phyloP scores from a whole-genome alignment of 2,797 vertebrate genomes.

The Lutra lutra region DNA sequence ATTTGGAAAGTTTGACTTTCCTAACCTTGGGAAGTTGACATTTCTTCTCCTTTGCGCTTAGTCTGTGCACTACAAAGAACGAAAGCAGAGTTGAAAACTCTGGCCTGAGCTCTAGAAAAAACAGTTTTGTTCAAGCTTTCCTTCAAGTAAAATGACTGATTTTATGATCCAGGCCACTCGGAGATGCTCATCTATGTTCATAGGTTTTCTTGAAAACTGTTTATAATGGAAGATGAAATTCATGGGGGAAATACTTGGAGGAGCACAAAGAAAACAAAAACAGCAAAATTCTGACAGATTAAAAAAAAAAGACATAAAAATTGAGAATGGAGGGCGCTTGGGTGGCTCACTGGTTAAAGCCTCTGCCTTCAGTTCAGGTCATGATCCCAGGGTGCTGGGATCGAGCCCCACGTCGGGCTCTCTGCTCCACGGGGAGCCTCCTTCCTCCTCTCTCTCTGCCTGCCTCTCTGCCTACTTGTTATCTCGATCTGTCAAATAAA shows the following conservation, averaged over 20 bases:
- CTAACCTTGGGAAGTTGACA: not conserved
- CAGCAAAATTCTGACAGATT: too few relatives aligned
- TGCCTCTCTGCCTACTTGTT: too few relatives aligned
- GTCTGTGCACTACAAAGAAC: not conserved
- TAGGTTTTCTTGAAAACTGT: not conserved
- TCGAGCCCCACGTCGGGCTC: too few relatives aligned
- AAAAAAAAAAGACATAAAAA: not conserved
- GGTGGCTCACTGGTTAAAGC: too few relatives aligned
- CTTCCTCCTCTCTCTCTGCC: too few relatives aligned
- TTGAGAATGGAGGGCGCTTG: too few relatives aligned
- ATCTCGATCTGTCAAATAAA: too few relatives aligned
- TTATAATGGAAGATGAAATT: not conserved
- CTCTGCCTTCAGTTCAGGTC: too few relatives aligned
- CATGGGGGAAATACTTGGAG: not conserved
- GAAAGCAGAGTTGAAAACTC: not conserved
- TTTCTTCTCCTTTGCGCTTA: not conserved
- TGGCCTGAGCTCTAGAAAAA: slow-evolving; percentile 7
- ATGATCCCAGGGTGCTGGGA: too few relatives aligned
- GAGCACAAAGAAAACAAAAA: not conserved
- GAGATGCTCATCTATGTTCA: not conserved
- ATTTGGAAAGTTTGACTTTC: not conserved
- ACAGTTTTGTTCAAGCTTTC: not conserved
- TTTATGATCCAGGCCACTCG: not conserved
- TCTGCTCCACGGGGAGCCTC: too few relatives aligned
- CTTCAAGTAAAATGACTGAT: not conserved